Evolutionary conservation across 2,797 vertebrate species (phyloP), one percentile per base, ranked within the genome.

Genomic region (Ataeniobius toweri): DNA sequence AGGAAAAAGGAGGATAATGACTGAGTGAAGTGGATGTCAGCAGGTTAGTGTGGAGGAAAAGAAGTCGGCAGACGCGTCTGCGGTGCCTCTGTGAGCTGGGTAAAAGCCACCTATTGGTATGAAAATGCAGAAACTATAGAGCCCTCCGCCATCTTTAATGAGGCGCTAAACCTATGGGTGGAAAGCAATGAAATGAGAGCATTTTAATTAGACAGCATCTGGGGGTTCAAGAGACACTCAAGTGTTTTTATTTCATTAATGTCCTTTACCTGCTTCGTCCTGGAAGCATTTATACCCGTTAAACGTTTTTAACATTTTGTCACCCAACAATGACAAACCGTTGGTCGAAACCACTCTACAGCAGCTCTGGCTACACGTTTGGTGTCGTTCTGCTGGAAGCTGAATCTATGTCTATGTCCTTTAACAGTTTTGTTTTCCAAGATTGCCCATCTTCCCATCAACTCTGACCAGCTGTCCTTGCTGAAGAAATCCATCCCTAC

Each of bases 1-100:
- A 48, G 70, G 72, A 58, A 48, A 72, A 73, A 58, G 39, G 59
- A 69, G 63, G 75, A 78, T 80, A 80, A 89, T 83, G 39, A 69
- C 14, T 71, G 78, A 26, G 65, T 63, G 74, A 89, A 71, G 87
- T 71, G 65, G 82, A 83, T 84, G 79, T 85, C 1, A 61, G 85
- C 72, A 76, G 82, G 76, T 81, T 69, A 59, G 81, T 80, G 78
- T 74, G 73, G 22, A 78, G 83, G 76, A 67, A 80, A 5, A 70
- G 86, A 41, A 41, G 36, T 22, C 36, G 61, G 84, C 58, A 83
- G 85, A 77, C 78, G 67, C 50, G 63, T 68, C 31, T 65, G 51
- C 20, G 50, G 68, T 3, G 1, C 36, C 56, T 68, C 67, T 18
- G 16, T 65, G 63, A 65, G 44, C 41, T 26, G 2, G n/a, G 53